Evolutionary conservation across 2,797 vertebrate genomes (phyloP), one percentile per base, ranked within the genome.

Genomic region (Sebastes vulpes): DNA sequence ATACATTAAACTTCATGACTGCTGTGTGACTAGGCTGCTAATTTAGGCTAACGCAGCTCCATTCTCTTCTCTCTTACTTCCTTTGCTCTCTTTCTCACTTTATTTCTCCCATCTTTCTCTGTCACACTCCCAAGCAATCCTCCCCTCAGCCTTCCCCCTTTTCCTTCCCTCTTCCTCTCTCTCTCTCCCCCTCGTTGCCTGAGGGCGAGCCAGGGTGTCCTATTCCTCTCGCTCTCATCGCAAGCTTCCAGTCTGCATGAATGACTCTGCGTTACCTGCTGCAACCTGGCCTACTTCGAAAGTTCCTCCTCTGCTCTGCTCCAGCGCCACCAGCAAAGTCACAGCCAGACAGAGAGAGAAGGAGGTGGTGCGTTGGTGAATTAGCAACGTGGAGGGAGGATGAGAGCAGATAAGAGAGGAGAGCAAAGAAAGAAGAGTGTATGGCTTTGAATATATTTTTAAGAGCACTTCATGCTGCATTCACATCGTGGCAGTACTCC

Each of bases 201-300:
- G 60, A 84, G 89, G 88, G 79, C 20, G 59, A 89, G 54, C 77
- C 72, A 65, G 83, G 89, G 82, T 85, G 88, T 89, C 84, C 85
- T 88, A 86, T 78, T 87, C 87, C 77, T 75, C 85, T 73, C 54
- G 20, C 77, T 76, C 81, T 84, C 81, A 54, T 85, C 67, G 72
- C 61, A 3, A 76, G 53, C 65, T 75, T 89, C 82, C 81, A 79
- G 79, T 88, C 77, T 85, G 90, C 85, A 84, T 88, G 82, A 88
- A 83, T 85, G 78, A 85, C 82, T 91, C 81, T 75, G 84, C 20
- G 83, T 88, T 90, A 90, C 93, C 92, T 91, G 92, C 93, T 90
- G 89, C 83, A 93, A 82, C 86, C 88, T 93, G 93, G 90, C 92
- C 91, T 92, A 93, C 84, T 93, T 93, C 66, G 32, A 79, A 81